Conservation (phyloP, 2,113 vertebrate species). For the Phrynosoma platyrhinos region DNA sequence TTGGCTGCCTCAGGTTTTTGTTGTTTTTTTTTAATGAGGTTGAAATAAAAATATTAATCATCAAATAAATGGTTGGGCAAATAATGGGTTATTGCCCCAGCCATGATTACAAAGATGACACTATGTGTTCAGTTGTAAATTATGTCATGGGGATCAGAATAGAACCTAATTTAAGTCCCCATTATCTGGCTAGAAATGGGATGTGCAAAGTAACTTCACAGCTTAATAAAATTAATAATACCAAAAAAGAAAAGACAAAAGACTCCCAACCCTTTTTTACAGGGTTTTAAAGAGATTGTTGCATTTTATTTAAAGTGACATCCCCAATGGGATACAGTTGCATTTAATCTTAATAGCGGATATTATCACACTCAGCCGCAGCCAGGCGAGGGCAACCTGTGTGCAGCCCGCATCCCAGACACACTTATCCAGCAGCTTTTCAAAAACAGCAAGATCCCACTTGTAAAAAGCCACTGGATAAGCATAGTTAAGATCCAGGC, state of each 20-base stretch:
- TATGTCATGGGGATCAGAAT: not conserved
- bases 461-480: no score
- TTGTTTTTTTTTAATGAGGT: not conserved
- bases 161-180: not conserved
- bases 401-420: no score
- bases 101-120: not conserved
- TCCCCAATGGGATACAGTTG: no score
- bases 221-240: not conserved
- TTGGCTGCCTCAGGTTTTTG: not conserved
- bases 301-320: no score
- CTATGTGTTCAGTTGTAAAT: not conserved
- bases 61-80: not conserved
- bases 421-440: no score
- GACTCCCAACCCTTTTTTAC: not conserved
- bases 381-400: no score
- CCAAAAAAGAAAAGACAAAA: not conserved
- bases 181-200: not conserved
- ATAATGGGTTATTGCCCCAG: no score
- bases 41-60: not conserved
- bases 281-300: not conserved
- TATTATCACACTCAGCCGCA: no score
- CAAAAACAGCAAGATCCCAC: no score
- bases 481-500: no score
- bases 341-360: no score
- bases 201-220: not conserved